Base-by-base conservation (phyloP, 2,797 vertebrate genomes). In the Huso huso region DNA sequence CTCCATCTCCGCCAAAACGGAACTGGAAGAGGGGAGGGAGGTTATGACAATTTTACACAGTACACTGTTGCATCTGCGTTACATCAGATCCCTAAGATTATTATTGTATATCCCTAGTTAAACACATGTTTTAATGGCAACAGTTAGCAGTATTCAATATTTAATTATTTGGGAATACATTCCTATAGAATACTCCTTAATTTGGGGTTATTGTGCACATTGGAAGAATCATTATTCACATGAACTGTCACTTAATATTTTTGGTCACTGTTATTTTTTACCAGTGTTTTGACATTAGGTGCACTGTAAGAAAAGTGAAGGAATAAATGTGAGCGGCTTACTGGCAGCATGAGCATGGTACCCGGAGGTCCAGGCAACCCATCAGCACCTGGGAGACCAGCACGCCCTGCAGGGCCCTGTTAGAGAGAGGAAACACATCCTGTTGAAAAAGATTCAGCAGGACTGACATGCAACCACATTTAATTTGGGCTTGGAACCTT, bases 341-440 rank as follows among this genome's bases (percentile, higher is more conserved):
- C 97, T 62, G 97, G 97, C 77, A 99, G 76, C 95, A 99, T 97
- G 75, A 99, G 77, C 94, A 98, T 98, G 71, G 97, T 99, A 51
- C 97, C 97, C 59, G 96, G 95, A 9, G 95, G 95, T n/a, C 97
- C 96, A 12, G 96, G 87, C 72, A 98, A 79, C 60, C 97, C 97
- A 76, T 98, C 97, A 72, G 95, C 94, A 69, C 96, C 96, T 48
- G 95, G 91, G 68, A 99, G 91, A 72, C 97, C 97, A 76, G 93
- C 62, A 50, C 97, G 97, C 71, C 96, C 97, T 18, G 92, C 75
- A 51, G 93, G 94, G 70, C 96, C 96, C 96, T 98, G 77, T 2
- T 49, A 69, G 6, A 71, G n/a, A 68, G 9, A 69, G 48, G 6
- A 10, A 50, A 64, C 12, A 18, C 48, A 64, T 64, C 51, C 8